Percentiles rank a stretch among this genome's conserved stretches.
These are phyloP conservation scores for Nemapogon koenigi DNA, from an alignment of 2,888 invertebrate species.

Conservation along the genomic window DNA sequence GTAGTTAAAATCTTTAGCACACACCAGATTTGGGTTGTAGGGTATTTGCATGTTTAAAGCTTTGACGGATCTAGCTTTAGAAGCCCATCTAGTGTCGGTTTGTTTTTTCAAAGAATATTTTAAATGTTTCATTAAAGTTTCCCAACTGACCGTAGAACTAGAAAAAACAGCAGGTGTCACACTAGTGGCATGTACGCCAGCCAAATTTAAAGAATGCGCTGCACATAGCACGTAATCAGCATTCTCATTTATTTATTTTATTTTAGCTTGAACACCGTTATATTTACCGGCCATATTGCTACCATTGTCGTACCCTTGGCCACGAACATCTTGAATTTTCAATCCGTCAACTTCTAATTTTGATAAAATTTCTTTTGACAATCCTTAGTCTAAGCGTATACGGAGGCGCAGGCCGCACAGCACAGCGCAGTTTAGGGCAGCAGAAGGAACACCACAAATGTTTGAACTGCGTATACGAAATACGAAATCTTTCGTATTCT, in stretches of 20 bases:
- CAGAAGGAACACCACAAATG: no score
- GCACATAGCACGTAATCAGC: conserved; percentile 13
- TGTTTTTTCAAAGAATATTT: conserved; percentile 7
- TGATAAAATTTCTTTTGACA: conserved; percentile 10
- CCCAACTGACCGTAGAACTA: conserved; percentile 7
- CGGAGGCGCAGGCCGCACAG: no score
- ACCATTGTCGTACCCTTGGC: conserved; percentile 12
- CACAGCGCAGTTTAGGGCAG: no score
- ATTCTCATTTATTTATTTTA: conserved; percentile 13
- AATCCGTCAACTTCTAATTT: conserved; percentile 12
- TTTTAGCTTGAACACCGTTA: conserved; percentile 5
- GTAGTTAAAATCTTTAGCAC: conserved; percentile 14
- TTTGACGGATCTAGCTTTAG: conserved; percentile 13
- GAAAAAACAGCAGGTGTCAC: conserved; percentile 9
- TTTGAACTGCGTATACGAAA: no score
- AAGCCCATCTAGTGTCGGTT: conserved; percentile 11
- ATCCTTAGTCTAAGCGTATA: no score
- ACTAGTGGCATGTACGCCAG: conserved; percentile 12
- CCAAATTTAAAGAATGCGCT: conserved; percentile 12
- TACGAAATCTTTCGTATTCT: no score
- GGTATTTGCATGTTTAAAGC: conserved; percentile 12
- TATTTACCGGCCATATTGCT: conserved; percentile 8
- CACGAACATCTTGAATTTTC: conserved; percentile 11
- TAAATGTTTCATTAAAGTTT: conserved; percentile 10
- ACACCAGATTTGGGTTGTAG: conserved; percentile 15